These are phyloP conservation scores for Drosophila prosaltans DNA, from an alignment of 1,140 invertebrate genomes.

Conservation along the genomic window DNA sequence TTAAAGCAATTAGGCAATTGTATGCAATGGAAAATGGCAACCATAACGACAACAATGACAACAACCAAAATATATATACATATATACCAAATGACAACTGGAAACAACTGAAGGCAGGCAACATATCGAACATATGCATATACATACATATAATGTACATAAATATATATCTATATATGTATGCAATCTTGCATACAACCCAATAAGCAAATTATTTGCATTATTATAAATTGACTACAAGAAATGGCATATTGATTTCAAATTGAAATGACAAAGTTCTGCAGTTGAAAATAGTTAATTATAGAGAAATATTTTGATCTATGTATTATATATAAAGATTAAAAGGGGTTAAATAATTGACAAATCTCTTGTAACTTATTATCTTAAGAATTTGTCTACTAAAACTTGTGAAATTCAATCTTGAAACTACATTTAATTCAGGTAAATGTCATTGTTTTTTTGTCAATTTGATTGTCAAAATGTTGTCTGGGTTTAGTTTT, in stretches of 20 bases:
- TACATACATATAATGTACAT: conserved; percentile 3
- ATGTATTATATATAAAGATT: background rate
- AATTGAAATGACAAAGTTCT: background rate
- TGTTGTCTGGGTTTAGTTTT: conserved; percentile 44
- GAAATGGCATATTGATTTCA: background rate
- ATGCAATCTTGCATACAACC: conserved; percentile 6
- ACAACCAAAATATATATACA: conserved; percentile 17
- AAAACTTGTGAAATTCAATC: no score
- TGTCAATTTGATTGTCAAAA: conserved; percentile 18
- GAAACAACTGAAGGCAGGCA: conserved; percentile 36
- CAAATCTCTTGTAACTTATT: no score
- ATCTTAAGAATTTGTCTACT: no score
- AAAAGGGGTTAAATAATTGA: no score
- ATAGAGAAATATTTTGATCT: background rate
- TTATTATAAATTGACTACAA: background rate
- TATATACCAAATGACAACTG: conserved; percentile 31
- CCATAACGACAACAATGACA: conserved; percentile 24
- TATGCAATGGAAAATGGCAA: conserved; percentile 55
- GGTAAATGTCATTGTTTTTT: no score
- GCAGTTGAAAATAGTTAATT: background rate
- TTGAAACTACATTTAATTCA: no score
- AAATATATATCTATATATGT: conserved; percentile 3
- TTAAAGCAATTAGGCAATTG: conserved; percentile 74
- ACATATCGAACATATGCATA: background rate
- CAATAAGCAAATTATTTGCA: conserved; percentile 6